Conservation (phyloP, 1,140 invertebrate species). For the Halictus rubicundus region DNA sequence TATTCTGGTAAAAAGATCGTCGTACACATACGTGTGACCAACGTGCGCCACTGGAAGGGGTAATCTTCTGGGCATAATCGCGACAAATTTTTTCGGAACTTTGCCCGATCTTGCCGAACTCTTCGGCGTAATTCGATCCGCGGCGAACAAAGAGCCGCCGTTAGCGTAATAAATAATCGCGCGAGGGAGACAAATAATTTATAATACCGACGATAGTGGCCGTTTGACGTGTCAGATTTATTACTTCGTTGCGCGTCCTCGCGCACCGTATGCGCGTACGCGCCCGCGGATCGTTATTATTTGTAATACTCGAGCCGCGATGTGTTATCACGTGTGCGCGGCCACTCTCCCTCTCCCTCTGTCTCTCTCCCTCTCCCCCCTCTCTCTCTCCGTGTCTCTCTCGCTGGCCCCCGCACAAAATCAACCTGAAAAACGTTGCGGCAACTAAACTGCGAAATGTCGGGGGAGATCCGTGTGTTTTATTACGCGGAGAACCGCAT, state of each 20-base stretch:
- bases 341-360: too few relatives aligned
- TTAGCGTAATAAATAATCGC: slow-evolving; percentile 34
- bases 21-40: too few relatives aligned
- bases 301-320: slow-evolving; percentile 51
- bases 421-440: slow-evolving; percentile 57
- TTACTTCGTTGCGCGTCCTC: slow-evolving; percentile 40
- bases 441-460: slow-evolving; percentile 59
- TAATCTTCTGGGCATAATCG: too few relatives aligned
- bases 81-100: too few relatives aligned
- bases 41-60: too few relatives aligned
- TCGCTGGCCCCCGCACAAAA: slow-evolving; percentile 14
- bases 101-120: not conserved
- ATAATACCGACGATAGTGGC: slow-evolving; percentile 34
- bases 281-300: slow-evolving; percentile 54
- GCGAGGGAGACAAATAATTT: slow-evolving; percentile 21
- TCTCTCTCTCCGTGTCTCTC: too few relatives aligned
- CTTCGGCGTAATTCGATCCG: not conserved
- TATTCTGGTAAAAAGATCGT: too few relatives aligned
- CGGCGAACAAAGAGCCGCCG: not conserved
- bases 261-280: slow-evolving; percentile 46
- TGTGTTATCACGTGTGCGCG: slow-evolving; percentile 52
- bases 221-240: slow-evolving; percentile 58
- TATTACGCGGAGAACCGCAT: slow-evolving; percentile 58
- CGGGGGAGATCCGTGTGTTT: slow-evolving; percentile 48
- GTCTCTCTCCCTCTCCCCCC: too few relatives aligned